phyloP scores from a whole-genome alignment of 2,797 vertebrate genomes.

The Cynodonichthys magdalenae region DNA sequence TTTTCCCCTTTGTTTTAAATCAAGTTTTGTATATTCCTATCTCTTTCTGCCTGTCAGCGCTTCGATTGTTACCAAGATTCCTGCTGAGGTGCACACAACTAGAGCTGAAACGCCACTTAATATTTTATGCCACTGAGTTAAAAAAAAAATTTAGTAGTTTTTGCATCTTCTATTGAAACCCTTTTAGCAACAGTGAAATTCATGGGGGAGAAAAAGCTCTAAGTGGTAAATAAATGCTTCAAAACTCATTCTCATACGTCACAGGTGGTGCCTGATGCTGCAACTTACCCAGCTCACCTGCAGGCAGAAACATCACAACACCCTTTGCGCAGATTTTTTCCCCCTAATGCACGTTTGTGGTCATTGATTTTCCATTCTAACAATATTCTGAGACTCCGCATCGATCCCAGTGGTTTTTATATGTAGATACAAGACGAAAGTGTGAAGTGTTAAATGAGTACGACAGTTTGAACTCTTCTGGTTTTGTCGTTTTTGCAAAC shows the following conservation, averaged over 20 bases:
- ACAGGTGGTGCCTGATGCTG: slow-evolving; percentile 18
- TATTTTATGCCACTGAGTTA: slow-evolving; percentile 60
- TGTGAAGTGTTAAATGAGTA: slow-evolving; percentile 36
- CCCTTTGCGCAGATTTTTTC: slow-evolving; percentile 35
- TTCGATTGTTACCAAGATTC: too few relatives aligned
- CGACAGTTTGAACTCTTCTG: slow-evolving; percentile 17
- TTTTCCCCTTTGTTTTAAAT: slow-evolving; percentile 30
- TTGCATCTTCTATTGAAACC: slow-evolving; percentile 51
- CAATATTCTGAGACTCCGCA: slow-evolving; percentile 39
- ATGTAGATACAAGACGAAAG: slow-evolving; percentile 55
- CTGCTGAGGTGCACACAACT: slow-evolving; percentile 46
- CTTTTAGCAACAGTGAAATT: slow-evolving; percentile 31
- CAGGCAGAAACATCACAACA: slow-evolving; percentile 31
- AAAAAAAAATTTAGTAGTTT: slow-evolving; percentile 35
- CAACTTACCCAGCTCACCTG: slow-evolving; percentile 33
- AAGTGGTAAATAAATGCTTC: slow-evolving; percentile 45
- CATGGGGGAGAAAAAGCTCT: slow-evolving; percentile 26
- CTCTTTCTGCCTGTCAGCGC: slow-evolving; percentile 34
- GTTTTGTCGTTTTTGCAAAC: slow-evolving; percentile 36
- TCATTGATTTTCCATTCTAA: slow-evolving; percentile 66
- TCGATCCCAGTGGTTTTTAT: slow-evolving; percentile 60
- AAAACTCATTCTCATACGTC: slow-evolving; percentile 16
- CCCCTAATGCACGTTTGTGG: slow-evolving; percentile 55
- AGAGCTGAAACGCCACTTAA: slow-evolving; percentile 58
- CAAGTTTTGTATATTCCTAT: slow-evolving; percentile 17